A percentile compares a stretch with the other conserved stretches of the same genome.
phyloP scores from a whole-genome alignment of 2,888 invertebrate genomes.

The Trichogramma dendrolimi region DNA sequence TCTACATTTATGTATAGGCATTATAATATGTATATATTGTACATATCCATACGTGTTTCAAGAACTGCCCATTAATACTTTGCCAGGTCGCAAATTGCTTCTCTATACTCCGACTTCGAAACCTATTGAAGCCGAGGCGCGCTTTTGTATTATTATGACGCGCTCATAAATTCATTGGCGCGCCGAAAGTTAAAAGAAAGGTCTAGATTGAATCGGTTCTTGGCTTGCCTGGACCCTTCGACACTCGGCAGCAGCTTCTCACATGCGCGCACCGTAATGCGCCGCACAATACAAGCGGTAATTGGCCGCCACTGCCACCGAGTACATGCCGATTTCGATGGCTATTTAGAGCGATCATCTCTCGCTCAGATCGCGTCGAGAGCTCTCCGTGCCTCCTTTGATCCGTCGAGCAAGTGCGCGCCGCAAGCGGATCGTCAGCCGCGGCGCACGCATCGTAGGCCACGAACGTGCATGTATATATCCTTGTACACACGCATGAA shows the following conservation, averaged over 20 bases:
- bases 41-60: too few relatives aligned
- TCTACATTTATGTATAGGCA: too few relatives aligned
- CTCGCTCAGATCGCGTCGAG: neutral
- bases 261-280: neutral
- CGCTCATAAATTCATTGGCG: conserved; percentile 8
- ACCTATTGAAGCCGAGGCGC: neutral
- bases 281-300: neutral
- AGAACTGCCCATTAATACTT: too few relatives aligned
- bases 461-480: too few relatives aligned
- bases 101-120: too few relatives aligned
- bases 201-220: too few relatives aligned
- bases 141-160: neutral
- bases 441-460: neutral
- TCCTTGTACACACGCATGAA: conserved; percentile 24
- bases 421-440: neutral
- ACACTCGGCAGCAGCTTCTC: neutral
- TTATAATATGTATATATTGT: too few relatives aligned
- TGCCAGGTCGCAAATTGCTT: too few relatives aligned
- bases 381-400: conserved; percentile 7
- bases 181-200: neutral
- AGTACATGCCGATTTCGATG: neutral
- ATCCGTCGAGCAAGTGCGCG: conserved; percentile 10
- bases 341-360: neutral
- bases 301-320: neutral
- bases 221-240: neutral